Evolutionary conservation across 1,140 invertebrate genomes (phyloP), one percentile per base, ranked within the genome.

Genomic region (Drosophila hydei): DNA sequence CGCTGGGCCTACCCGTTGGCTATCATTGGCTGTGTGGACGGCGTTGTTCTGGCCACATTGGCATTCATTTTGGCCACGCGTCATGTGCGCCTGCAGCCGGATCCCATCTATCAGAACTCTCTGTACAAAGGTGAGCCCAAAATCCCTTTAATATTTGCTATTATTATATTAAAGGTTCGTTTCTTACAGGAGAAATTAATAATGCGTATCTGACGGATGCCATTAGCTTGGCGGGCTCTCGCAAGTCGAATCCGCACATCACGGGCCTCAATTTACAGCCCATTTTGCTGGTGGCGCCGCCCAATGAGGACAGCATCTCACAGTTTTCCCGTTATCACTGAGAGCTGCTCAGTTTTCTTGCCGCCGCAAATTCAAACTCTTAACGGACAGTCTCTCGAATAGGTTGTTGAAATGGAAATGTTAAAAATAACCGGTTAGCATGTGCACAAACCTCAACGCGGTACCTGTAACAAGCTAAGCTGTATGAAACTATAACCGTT

Each of bases 1-100:
- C 94, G 98, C 72, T 99, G 98, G 98, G 98, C 98, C 0, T 99
- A 97, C 92, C 94, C 98, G 6, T 93, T 99, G 63, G 97, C 97
- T 11, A 96, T 97, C 51, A 98, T 99, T 50, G 96, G 96, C 0
- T 96, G 98, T 64, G 92, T 98, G 69, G 98, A 99, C 92, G 97
- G 97, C 23, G 92, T 96, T 8, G 97, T 98, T 51, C 93, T 99
- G 47, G 95, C 98, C 0, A 95, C 96, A 5, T 93, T 99, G 27
- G 98, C 98, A 6, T 99, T 99, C 91, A 97, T 99, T 77, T 93
- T 99, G 68, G 98, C 97, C 12, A 96, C 96, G 1, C 93, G 97
- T 65, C 97, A 98, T 91, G 95, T 98, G 6, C 94, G 96, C 70
- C 93, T 98, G 18, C 95, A 97, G 84, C 95, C 96, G 0, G 96